phyloP scores from a whole-genome alignment of 1,140 invertebrate genomes.

The Chironomus striatipennis region DNA sequence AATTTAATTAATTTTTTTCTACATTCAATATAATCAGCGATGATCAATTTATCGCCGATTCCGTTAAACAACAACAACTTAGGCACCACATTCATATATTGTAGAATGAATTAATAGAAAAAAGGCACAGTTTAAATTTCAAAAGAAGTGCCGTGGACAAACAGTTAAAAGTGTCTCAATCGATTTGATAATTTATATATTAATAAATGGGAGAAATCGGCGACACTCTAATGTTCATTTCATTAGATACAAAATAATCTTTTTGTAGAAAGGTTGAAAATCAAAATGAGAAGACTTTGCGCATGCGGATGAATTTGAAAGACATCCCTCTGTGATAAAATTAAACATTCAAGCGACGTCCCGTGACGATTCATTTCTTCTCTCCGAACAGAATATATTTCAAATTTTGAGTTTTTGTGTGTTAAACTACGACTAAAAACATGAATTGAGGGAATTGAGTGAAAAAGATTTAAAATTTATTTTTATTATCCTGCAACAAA shows the following conservation, averaged over 20 bases:
- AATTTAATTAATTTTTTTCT: slow-evolving; percentile 1
- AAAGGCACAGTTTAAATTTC: neutral
- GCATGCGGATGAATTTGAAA: neutral
- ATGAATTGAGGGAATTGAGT: too few relatives aligned
- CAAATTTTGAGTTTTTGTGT: too few relatives aligned
- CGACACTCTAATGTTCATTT: neutral
- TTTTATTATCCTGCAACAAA: neutral
- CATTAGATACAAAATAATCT: neutral
- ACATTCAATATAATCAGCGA: neutral
- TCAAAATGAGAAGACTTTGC: neutral
- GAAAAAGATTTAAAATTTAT: too few relatives aligned
- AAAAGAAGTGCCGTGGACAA: neutral
- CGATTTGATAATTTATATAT: neutral
- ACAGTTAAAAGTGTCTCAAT: neutral
- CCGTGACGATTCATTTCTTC: neutral
- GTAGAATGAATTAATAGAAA: neutral
- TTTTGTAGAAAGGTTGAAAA: too few relatives aligned
- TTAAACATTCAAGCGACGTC: neutral
- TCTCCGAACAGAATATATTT: too few relatives aligned
- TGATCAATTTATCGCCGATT: neutral
- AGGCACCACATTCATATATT: neutral
- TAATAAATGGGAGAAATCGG: neutral
- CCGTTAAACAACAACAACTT: neutral
- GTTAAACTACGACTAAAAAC: too few relatives aligned
- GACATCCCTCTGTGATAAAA: slow-evolving; percentile 12